Evolutionary conservation across 2,888 invertebrate species (phyloP), one percentile per base, ranked within the genome.

Genomic region (Adelognathus sp.): DNA sequence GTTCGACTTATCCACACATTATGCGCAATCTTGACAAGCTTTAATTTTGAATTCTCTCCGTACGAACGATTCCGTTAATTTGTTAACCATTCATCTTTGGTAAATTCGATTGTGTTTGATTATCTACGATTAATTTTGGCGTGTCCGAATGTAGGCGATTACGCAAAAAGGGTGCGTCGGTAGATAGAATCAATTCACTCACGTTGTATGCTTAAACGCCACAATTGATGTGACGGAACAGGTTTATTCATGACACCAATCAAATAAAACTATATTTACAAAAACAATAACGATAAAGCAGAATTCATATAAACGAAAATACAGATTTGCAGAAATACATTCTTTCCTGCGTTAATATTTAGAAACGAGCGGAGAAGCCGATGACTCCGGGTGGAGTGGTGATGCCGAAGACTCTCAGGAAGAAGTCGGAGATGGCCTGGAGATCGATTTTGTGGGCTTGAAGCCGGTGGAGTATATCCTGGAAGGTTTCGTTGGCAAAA

Each of bases 361-460:
- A 41, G 6, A 39, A n/a, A 3, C 14, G 27, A 29, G 24, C 31
- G 14, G 16, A 24, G 16, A 27, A 72, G 63, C 71, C 60, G 29
- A 78, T 78, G 29, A 79, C 44, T 18, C 79, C 81, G 7, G 79
- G 61, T 54, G 79, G 81, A 0, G 81, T 81, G 3, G 31, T 70
- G 52, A 81, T 80, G 31, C 88, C 87, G 9, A 86, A 73, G 1
- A 89, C 39, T 0, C 71, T 54, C 0, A 67, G 71, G n/a, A 84
- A 29, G 16, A 87, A 46, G 6, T 82, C 63, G 0, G 76, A 33
- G 0, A 84, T 2, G 0, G 66, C 80, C 2, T 76, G 56, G 0
- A 88, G 70, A 36, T 89, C 78, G 0, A 89, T 80, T 4, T 87
- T 84, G n/a, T 81, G 84, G 0, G 75, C 79, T 36, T 84, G 64